Percentiles rank a stretch among this genome's conserved stretches.
Conservation (phyloP, 2,113 vertebrate genomes). For the Colinus virginianus region DNA sequence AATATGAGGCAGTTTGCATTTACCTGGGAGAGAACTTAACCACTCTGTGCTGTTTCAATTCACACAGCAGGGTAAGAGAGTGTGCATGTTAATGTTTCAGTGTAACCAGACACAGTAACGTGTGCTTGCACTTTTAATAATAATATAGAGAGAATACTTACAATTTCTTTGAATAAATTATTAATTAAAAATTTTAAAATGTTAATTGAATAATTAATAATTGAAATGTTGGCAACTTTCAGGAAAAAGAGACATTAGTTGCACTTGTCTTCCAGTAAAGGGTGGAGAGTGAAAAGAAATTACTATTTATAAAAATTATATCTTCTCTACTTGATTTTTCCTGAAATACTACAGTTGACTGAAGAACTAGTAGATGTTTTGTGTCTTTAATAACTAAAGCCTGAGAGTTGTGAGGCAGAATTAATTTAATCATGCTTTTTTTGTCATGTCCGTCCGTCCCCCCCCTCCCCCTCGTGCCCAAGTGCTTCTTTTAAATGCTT, state of each 20-base stretch:
- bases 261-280: background rate
- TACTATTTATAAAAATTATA: background rate
- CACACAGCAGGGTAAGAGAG: background rate
- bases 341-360: background rate
- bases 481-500: constrained; percentile 10
- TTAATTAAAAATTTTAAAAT: background rate
- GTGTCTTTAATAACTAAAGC: background rate
- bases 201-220: background rate
- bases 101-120: background rate
- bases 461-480: background rate
- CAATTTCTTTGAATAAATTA: background rate
- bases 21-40: background rate
- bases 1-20: background rate
- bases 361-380: background rate
- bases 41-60: background rate
- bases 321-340: background rate
- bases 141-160: background rate
- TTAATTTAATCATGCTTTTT: background rate
- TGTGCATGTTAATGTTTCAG: background rate
- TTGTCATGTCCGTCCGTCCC: background rate
- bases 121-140: background rate
- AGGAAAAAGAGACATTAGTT: background rate
- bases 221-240: background rate
- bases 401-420: background rate
- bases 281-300: background rate